Evolutionary conservation across 2,113 vertebrate species (phyloP).

Genomic region (Ranitomeya imitator): DNA sequence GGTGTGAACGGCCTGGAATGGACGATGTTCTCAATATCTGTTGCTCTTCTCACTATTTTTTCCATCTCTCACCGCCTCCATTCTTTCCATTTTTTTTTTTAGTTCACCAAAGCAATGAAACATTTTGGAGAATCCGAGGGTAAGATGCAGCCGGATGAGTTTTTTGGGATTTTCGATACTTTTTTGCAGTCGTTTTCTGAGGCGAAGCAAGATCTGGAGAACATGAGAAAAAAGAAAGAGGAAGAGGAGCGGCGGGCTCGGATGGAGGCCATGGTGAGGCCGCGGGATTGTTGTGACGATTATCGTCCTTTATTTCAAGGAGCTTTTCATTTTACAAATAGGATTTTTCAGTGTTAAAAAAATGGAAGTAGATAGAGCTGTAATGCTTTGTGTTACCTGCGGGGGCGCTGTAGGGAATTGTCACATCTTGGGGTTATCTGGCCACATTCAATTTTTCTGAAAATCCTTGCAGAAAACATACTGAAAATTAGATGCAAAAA

Average conservation of each 20-base stretch:
- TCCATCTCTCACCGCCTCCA: neutral
- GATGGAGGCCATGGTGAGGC: slow-evolving; percentile 92
- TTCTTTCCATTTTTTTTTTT: slow-evolving; percentile 42
- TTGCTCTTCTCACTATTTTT: neutral
- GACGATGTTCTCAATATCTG: neutral
- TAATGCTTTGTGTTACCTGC: neutral
- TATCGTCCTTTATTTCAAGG: too few relatives aligned
- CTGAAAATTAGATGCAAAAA: too few relatives aligned
- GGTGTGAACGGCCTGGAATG: too few relatives aligned
- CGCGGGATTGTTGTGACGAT: neutral
- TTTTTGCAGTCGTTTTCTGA: slow-evolving; percentile 93
- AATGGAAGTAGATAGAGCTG: neutral
- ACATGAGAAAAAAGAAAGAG: slow-evolving; percentile 92
- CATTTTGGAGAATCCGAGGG: slow-evolving; percentile 91
- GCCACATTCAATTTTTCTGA: too few relatives aligned
- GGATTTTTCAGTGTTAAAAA: too few relatives aligned
- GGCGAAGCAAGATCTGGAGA: slow-evolving; percentile 91
- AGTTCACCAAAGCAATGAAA: slow-evolving; percentile 89
- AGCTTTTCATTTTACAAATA: too few relatives aligned
- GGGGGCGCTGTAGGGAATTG: neutral
- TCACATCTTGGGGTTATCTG: neutral
- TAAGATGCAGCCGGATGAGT: slow-evolving; percentile 93
- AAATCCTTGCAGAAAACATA: too few relatives aligned
- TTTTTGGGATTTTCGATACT: slow-evolving; percentile 96
- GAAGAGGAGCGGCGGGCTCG: slow-evolving; percentile 92